A percentile compares a stretch with the other conserved stretches of the same genome.
Conservation (phyloP, 2,888 invertebrate species). For the Chrysotoxum bicinctum region DNA sequence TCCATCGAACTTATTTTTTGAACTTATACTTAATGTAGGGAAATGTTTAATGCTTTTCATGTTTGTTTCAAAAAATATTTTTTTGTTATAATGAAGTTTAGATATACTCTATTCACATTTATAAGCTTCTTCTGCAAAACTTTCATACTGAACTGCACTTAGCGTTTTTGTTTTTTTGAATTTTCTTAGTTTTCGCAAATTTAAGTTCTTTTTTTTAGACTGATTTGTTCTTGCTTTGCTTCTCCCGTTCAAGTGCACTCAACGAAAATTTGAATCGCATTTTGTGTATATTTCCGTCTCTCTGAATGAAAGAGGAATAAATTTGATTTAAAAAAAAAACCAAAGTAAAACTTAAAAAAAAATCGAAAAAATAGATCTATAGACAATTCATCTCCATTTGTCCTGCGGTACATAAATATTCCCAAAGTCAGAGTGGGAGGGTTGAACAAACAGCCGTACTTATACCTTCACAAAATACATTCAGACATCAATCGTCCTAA, state of each 20-base stretch:
- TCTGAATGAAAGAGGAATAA: neutral
- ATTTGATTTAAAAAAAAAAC: neutral
- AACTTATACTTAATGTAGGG: too few species aligned
- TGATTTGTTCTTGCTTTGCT: neutral
- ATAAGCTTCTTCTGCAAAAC: too few species aligned
- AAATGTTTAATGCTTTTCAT: too few species aligned
- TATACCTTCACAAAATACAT: neutral
- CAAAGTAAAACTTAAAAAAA: neutral
- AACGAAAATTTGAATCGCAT: conserved; percentile 3
- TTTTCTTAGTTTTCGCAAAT: neutral
- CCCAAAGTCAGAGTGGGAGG: conserved; percentile 7
- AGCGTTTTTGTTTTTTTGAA: neutral
- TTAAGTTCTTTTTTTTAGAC: neutral
- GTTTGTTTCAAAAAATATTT: too few species aligned
- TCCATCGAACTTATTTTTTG: too few species aligned
- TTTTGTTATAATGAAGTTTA: too few species aligned
- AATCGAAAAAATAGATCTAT: neutral
- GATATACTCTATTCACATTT: too few species aligned
- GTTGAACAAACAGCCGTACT: conserved; percentile 36
- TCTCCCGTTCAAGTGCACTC: neutral
- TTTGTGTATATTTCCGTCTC: neutral
- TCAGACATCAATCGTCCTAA: conserved; percentile 7
- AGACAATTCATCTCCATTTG: conserved; percentile 38
- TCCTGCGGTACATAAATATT: conserved; percentile 37
- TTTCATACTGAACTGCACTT: too few species aligned